These are phyloP conservation scores for Amia ocellicauda DNA, from an alignment of 2,113 vertebrate genomes.

Conservation along the genomic window DNA sequence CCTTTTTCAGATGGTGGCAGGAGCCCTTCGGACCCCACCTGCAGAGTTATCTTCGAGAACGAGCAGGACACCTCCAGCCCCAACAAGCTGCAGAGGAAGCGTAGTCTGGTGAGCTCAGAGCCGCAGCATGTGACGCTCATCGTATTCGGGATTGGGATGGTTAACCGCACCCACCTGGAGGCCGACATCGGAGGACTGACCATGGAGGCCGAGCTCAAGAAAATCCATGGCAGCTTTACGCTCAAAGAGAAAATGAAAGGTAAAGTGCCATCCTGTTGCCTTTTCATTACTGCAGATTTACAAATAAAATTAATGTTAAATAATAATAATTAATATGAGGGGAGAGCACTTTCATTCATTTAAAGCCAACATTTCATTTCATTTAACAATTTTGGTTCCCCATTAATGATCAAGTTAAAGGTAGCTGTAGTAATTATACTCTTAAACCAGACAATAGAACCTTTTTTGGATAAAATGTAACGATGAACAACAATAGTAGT, in stretches of 20 bases:
- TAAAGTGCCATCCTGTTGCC: constrained; percentile 37
- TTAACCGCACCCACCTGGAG: constrained; percentile 93
- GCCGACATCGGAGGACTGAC: constrained; percentile 95
- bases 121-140: constrained; percentile 94
- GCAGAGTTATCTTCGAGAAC: constrained; percentile 87
- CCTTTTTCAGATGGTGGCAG: constrained; percentile 61
- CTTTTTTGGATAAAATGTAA: no score
- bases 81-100: constrained; percentile 70
- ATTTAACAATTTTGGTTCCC: no score
- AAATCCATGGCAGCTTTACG: constrained; percentile 95
- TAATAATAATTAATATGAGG: no score
- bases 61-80: constrained; percentile 77
- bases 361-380: no score
- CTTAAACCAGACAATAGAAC: no score
- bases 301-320: no score
- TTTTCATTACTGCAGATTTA: no score
- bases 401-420: no score
- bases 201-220: constrained; percentile 96
- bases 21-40: constrained; percentile 78
- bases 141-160: constrained; percentile 95
- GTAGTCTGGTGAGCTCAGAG: constrained; percentile 83
- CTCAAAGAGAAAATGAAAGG: constrained; percentile 99
- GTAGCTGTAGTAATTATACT: no score
- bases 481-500: no score
- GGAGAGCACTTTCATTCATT: no score